Evolutionary conservation across 1,140 invertebrate genomes (phyloP).

Genomic region (Sinonovacula constricta): DNA sequence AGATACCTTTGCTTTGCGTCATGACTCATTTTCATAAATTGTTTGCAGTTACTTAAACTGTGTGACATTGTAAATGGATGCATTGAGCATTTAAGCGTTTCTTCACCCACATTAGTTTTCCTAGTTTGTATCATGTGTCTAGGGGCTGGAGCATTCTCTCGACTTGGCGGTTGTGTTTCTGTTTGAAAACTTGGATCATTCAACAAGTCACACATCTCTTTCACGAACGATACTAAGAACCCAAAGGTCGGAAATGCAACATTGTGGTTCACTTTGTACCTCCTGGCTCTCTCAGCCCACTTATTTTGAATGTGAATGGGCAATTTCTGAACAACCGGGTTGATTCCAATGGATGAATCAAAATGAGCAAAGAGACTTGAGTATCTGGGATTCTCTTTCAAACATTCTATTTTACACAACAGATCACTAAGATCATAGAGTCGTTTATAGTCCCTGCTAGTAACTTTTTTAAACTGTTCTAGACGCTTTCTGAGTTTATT

Average conservation of each 20-base stretch:
- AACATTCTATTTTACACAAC: conserved; percentile 31
- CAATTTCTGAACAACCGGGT: conserved; percentile 46
- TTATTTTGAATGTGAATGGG: conserved; percentile 41
- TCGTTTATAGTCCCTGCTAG: no score
- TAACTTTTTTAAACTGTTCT: conserved; percentile 9
- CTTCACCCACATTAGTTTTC: no score
- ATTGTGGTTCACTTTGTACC: conserved; percentile 36
- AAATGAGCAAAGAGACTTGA: conserved; percentile 38
- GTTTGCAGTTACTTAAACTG: no score
- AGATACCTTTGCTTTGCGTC: no score
- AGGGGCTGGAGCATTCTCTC: no score
- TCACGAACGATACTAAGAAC: conserved; percentile 36
- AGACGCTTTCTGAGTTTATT: conserved; percentile 38
- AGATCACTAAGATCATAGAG: no score
- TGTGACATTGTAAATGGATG: no score
- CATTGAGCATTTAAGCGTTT: no score
- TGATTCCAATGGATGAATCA: conserved; percentile 47
- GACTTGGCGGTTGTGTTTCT: no score
- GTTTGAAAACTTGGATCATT: conserved; percentile 47
- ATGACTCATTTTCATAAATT: no score
- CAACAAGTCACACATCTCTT: not conserved
- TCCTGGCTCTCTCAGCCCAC: conserved; percentile 38
- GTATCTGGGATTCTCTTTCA: conserved; percentile 41
- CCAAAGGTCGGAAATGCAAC: conserved; percentile 46
- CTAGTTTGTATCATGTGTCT: no score